Percentiles rank a stretch among this genome's conserved stretches.
Conservation (phyloP, 2,113 vertebrate species). For the Lonchura striata region DNA sequence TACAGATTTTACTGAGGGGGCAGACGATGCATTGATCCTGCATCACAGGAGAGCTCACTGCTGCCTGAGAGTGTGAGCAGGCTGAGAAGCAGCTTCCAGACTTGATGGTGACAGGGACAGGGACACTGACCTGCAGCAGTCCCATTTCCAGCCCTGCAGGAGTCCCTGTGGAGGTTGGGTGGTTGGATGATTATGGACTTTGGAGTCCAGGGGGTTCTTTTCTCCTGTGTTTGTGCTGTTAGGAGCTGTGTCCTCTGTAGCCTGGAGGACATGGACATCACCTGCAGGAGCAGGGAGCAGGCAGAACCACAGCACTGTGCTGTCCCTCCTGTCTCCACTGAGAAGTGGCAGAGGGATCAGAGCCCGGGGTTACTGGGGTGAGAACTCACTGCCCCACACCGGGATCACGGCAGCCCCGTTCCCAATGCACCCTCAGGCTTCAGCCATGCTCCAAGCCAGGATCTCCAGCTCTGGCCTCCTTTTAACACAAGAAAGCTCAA, state of each 20-base stretch:
- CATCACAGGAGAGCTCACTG: background rate
- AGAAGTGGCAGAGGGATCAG: background rate
- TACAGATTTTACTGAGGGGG: background rate
- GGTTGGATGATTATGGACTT: background rate
- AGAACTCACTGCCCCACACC: background rate
- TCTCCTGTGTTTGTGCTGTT: background rate
- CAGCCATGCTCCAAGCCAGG: fast-evolving
- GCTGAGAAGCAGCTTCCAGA: background rate
- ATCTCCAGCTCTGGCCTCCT: background rate
- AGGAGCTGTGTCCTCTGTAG: background rate
- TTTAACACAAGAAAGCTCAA: background rate
- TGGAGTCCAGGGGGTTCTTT: background rate
- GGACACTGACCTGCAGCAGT: background rate
- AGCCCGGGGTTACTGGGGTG: fast-evolving
- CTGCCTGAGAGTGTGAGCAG: background rate
- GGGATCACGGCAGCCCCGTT: fast-evolving
- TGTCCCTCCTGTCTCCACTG: background rate
- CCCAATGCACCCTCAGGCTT: background rate
- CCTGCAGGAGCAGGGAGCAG: background rate
- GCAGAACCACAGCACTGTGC: background rate
- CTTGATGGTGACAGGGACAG: too few species aligned
- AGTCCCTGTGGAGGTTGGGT: background rate
- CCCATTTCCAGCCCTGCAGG: background rate
- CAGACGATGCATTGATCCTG: background rate
- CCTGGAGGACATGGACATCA: background rate